phyloP scores from a whole-genome alignment of 2,888 invertebrate species.

The Conistra vaccinii region DNA sequence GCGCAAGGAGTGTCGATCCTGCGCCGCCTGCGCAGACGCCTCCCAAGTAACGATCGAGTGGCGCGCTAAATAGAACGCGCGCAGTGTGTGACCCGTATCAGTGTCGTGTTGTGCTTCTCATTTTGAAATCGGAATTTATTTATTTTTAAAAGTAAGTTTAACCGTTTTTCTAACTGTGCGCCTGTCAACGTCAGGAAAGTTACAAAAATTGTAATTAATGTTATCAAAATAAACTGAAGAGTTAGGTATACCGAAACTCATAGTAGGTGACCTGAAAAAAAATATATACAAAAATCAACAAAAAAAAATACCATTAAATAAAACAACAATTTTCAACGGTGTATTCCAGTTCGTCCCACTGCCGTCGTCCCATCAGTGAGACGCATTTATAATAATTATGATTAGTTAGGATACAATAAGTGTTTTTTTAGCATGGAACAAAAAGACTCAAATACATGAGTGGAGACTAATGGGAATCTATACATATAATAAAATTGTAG shows the following conservation, averaged over 20 bases:
- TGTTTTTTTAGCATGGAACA: too few species aligned
- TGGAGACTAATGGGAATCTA: too few species aligned
- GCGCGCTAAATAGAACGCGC: constrained; percentile 63
- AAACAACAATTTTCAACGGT: not conserved
- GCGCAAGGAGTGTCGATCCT: constrained; percentile 64
- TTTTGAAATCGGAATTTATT: constrained; percentile 28
- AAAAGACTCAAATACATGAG: too few species aligned
- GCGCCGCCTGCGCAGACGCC: constrained; percentile 54
- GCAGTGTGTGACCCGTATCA: constrained; percentile 48
- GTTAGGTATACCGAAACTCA: not conserved
- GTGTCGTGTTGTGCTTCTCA: constrained; percentile 58
- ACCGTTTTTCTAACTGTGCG: not conserved
- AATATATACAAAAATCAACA: not conserved
- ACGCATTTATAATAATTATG: too few species aligned
- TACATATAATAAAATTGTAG: too few species aligned
- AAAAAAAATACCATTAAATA: not conserved
- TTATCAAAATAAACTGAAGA: not conserved
- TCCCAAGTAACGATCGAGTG: constrained; percentile 37
- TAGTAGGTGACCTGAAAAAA: too few species aligned
- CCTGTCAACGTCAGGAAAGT: not conserved
- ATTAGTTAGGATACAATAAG: too few species aligned
- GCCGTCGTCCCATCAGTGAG: too few species aligned
- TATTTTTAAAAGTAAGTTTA: constrained; percentile 45
- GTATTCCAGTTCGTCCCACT: too few species aligned
- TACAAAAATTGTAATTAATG: not conserved